Evolutionary conservation across 2,888 invertebrate genomes (phyloP), one percentile per base, ranked within the genome.

Genomic region (Drosophila falleni): DNA sequence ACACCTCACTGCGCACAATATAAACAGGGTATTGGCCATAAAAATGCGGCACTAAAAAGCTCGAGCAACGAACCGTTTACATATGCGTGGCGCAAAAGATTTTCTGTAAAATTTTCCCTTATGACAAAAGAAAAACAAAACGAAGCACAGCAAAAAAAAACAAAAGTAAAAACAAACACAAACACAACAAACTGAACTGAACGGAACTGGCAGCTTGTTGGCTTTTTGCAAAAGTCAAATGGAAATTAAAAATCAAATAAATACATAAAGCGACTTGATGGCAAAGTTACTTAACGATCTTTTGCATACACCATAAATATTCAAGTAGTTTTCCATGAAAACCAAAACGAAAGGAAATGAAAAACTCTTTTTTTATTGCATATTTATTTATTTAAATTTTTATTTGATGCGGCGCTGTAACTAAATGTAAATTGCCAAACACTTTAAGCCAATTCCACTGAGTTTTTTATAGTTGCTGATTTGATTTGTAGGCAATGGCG

Each of bases 401-500:
- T 55, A 60, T 66, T 56, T 44, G 31, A 41, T 35, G 65, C 23
- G 71, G 37, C 49, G 54, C 46, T 64, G 44, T 54, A 59, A 47
- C 47, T 41, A 61, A 61, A 56, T 44, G 49, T 54, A 72, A 69
- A 61, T 65, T 73, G 54, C 63, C 37, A 61, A 54, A 67, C 33
- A 59, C 54, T 50, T 67, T 61, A 39, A 39, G 13, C 33, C 35
- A 58, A 46, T 73, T 64, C 39, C 53, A 41, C 44, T 66, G 56
- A 49, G 51, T 56, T 41, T 76, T 70, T 71, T 81, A 80, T 84
- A 74, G 80, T 79, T 79, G 67, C 63, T 55, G 55, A 81, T 83
- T 83, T 81, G 84, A 86, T 84, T 86, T 86, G 83, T 81, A 72
- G 53, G 63, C 63, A 70, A 61, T 80, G 80, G 74, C 83, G 71